Evolutionary conservation across 2,113 vertebrate species (phyloP).

Genomic region (human (Homo sapiens)): DNA sequence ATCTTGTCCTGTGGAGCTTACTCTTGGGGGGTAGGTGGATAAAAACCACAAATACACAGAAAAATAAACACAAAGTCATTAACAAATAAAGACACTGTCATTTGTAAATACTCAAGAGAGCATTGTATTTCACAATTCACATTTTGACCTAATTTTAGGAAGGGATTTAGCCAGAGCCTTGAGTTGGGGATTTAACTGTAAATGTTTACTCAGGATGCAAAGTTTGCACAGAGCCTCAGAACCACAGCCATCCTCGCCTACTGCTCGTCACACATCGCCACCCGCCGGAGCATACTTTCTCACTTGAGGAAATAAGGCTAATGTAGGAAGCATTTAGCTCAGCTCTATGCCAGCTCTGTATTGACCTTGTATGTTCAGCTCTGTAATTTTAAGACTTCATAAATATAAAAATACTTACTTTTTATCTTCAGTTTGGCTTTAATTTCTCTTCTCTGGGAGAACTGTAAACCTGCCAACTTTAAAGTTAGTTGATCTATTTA

Average conservation of each 20-base stretch:
- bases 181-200: not conserved
- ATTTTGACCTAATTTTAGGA: not conserved
- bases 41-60: not conserved
- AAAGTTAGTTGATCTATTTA: conserved; percentile 79
- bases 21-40: not conserved
- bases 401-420: conserved; percentile 76
- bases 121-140: not conserved
- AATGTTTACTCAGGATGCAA: not conserved
- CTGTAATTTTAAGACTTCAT: conserved; percentile 78
- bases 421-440: conserved; percentile 78
- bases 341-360: conserved; percentile 52
- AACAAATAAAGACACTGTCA: not conserved
- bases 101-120: not conserved
- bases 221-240: not conserved
- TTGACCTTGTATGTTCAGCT: conserved; percentile 74
- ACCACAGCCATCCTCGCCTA: fast-evolving
- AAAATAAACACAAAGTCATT: not conserved
- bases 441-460: conserved; percentile 76
- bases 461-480: conserved; percentile 78
- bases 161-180: not conserved
- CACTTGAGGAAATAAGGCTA: conserved; percentile 55
- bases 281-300: not conserved
- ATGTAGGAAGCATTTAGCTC: conserved; percentile 29
- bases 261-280: not conserved
- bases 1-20: not conserved